A percentile compares a stretch with the other conserved stretches of the same genome.
Conservation (phyloP, 2,113 vertebrate genomes). For the Pogona vitticeps region DNA sequence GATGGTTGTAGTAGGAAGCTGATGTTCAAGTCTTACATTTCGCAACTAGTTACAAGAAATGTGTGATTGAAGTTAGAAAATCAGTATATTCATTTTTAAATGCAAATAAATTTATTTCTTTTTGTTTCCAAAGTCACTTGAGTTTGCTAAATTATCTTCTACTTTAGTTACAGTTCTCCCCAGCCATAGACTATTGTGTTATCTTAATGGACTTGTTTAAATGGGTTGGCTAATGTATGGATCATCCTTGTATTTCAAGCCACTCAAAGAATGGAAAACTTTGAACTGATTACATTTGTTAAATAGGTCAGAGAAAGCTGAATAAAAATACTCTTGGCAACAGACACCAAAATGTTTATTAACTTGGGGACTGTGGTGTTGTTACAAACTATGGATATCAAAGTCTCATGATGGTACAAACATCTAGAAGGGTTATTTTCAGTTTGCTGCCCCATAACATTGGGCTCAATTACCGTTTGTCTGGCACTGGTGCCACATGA, state of each 20-base stretch:
- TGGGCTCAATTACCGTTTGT: slow-evolving; percentile 30
- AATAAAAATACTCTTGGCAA: fast-evolving
- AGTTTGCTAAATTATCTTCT: not conserved
- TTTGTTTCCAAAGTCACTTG: not conserved
- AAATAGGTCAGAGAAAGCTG: not conserved
- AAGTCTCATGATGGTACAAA: slow-evolving; percentile 8
- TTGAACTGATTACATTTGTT: not conserved
- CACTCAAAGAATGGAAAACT: not conserved
- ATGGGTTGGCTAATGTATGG: not conserved
- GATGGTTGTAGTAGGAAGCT: not conserved
- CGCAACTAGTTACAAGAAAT: not conserved
- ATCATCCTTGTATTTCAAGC: not conserved
- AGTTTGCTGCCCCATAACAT: slow-evolving; percentile 28
- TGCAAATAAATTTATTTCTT: not conserved
- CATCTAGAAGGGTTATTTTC: not conserved
- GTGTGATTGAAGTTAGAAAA: not conserved
- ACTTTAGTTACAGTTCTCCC: not conserved
- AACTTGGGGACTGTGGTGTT: not conserved
- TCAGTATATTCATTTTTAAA: not conserved
- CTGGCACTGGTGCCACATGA: slow-evolving; percentile 32
- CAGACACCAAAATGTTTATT: not conserved
- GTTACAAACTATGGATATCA: slow-evolving; percentile 1
- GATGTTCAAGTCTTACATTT: not conserved
- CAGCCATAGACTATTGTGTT: not conserved
- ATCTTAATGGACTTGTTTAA: not conserved